Conservation (phyloP, 2,797 vertebrate species). For the Xenopus petersii region DNA sequence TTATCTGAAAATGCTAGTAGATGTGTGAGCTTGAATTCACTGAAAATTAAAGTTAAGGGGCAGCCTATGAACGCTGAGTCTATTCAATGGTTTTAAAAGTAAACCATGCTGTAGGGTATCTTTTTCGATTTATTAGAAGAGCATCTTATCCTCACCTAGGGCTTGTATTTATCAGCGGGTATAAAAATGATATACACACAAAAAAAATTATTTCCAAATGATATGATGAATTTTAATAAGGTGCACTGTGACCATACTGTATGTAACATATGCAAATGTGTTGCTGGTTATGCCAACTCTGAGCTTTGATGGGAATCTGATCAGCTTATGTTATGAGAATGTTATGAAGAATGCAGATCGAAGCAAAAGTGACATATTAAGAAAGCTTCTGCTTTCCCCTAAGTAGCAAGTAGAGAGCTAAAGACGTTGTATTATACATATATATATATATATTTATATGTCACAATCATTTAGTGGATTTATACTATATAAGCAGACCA, state of each 20-base stretch:
- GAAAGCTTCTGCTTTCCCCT: constrained; percentile 21
- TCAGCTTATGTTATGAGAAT: background rate
- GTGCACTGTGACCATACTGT: constrained; percentile 30
- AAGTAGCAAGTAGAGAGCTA: constrained; percentile 39
- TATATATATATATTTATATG: background rate
- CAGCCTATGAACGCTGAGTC: constrained; percentile 30
- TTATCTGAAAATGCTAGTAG: constrained; percentile 18
- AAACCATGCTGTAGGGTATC: constrained; percentile 27
- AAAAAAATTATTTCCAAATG: constrained; percentile 34
- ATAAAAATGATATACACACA: constrained; percentile 40
- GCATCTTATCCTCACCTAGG: constrained; percentile 38
- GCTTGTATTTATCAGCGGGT: constrained; percentile 41
- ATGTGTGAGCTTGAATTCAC: constrained; percentile 27
- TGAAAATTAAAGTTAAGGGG: constrained; percentile 30
- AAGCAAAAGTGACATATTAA: constrained; percentile 18
- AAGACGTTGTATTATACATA: constrained; percentile 19
- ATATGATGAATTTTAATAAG: constrained; percentile 47
- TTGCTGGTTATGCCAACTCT: constrained; percentile 37
- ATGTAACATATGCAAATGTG: constrained; percentile 44
- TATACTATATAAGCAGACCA: constrained; percentile 9
- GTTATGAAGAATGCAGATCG: background rate
- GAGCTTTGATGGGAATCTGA: constrained; percentile 33
- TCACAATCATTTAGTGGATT: constrained; percentile 11
- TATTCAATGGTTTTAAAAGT: constrained; percentile 34
- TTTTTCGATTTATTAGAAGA: constrained; percentile 29